These are phyloP conservation scores for Conchocele bisecta DNA, from an alignment of 2,888 invertebrate species.

Conservation along the genomic window DNA sequence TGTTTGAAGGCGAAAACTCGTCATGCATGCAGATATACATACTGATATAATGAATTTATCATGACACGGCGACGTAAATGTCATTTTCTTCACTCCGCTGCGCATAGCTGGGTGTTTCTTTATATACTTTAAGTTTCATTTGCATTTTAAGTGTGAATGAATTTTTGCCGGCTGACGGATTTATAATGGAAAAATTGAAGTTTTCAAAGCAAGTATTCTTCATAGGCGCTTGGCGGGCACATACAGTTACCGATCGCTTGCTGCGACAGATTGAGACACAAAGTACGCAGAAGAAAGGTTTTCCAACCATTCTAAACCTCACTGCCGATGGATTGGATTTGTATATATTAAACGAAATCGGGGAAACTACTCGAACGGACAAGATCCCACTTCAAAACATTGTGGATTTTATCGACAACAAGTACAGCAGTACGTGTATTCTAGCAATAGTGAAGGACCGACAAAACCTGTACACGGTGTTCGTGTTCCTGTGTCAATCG, in stretches of 20 bases:
- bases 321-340: conserved; percentile 57
- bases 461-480: conserved; percentile 53
- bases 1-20: too few species aligned
- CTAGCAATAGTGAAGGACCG: conserved; percentile 62
- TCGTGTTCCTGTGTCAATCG: conserved; percentile 59
- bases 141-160: too few species aligned
- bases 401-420: conserved; percentile 62
- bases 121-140: too few species aligned
- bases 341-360: conserved; percentile 40
- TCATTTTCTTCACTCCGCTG: too few species aligned
- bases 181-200: conserved; percentile 24
- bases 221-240: conserved; percentile 62
- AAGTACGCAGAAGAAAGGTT: conserved; percentile 58
- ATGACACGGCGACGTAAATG: too few species aligned
- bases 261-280: conserved; percentile 56
- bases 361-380: conserved; percentile 41
- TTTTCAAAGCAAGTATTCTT: conserved; percentile 53
- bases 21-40: too few species aligned
- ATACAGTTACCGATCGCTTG: conserved; percentile 59
- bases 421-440: conserved; percentile 53
- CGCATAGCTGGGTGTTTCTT: too few species aligned
- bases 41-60: too few species aligned
- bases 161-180: too few species aligned
- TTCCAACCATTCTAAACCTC: conserved; percentile 54
- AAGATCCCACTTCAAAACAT: conserved; percentile 57